Base-by-base conservation (phyloP, 2,797 vertebrate species). In the Oreortyx pictus region DNA sequence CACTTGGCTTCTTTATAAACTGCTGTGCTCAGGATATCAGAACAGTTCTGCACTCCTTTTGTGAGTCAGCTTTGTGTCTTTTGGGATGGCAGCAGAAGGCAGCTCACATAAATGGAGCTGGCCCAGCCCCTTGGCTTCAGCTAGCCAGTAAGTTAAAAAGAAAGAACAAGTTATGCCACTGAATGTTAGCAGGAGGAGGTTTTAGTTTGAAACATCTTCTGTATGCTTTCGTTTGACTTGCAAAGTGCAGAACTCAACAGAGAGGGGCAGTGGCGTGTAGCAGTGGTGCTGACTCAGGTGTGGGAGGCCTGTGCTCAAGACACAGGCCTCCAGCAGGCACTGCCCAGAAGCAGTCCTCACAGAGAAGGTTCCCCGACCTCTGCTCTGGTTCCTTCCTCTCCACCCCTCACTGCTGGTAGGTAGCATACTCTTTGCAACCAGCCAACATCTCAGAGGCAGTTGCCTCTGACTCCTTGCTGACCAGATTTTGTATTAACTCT, bases 41-140 rank as follows among this genome's bases (percentile, higher is more conserved):
- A 90, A 74, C 10, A 18, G 11, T 60, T 81, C 23, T 85, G 39
- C 73, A 29, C 12, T 66, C 29, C 39, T 59, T 71, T 66, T 31
- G 3, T 72, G 70, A 85, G 39, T 64, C n/a, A 64, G 12, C 49
- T 73, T 27, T 27, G 50, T 82, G 62, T 65, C 43, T 9, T 24
- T 46, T 24, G 25, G 73, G 70, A 7, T n/a, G n/a, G 37, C 64
- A 56, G 54, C 59, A 75, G 84, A 49, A 74, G 5, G 49, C 18
- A 31, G 43, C n/a, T 70, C n/a, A 3, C 18, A 0, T 10, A 3
- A 8, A 0, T 7, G n/a, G 27, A 73, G 77, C 61, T 68, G 66
- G 5, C 64, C n/a, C 4, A 3, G 50, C 46, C 27, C 54, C 1
- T 0, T 13, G 39, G 33, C 70, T 24, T 76, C 33, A 12, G 1